These are phyloP conservation scores for Ardeotis arabs DNA, from an alignment of 2,113 vertebrate species.

Conservation along the genomic window DNA sequence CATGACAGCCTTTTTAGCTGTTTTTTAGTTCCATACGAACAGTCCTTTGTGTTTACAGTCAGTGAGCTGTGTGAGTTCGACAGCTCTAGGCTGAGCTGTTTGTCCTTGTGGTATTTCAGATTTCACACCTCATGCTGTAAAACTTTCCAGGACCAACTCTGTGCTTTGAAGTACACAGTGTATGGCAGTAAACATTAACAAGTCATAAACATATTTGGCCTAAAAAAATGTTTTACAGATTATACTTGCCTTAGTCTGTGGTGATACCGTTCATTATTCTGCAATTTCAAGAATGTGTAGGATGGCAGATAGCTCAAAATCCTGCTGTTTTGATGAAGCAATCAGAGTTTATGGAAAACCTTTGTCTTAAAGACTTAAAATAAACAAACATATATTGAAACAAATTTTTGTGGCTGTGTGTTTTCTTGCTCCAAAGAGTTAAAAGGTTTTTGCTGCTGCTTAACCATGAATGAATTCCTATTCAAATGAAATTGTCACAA, in stretches of 20 bases:
- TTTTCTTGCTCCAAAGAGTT: background rate
- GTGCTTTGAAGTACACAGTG: slow-evolving; percentile 39
- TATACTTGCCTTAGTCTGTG: background rate
- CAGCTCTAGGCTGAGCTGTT: background rate
- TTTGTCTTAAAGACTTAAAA: slow-evolving; percentile 2
- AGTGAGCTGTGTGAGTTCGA: background rate
- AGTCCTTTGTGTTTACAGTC: background rate
- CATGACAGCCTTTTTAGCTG: background rate
- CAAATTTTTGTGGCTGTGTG: background rate
- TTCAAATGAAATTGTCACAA: slow-evolving; percentile 9
- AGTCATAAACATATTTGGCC: slow-evolving; percentile 26
- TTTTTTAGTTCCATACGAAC: background rate
- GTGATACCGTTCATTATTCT: background rate
- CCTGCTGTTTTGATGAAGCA: background rate
- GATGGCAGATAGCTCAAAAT: background rate
- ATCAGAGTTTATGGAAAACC: background rate
- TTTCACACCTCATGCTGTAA: slow-evolving; percentile 60
- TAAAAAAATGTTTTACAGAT: background rate
- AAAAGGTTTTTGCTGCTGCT: background rate
- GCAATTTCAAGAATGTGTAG: slow-evolving; percentile 44
- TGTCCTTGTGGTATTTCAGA: slow-evolving; percentile 45
- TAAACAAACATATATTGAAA: background rate
- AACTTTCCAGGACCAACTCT: slow-evolving; percentile 45
- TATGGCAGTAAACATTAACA: background rate
- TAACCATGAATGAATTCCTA: background rate